phyloP scores from a whole-genome alignment of 2,113 vertebrate genomes.

The Pelecanoides urinatrix region DNA sequence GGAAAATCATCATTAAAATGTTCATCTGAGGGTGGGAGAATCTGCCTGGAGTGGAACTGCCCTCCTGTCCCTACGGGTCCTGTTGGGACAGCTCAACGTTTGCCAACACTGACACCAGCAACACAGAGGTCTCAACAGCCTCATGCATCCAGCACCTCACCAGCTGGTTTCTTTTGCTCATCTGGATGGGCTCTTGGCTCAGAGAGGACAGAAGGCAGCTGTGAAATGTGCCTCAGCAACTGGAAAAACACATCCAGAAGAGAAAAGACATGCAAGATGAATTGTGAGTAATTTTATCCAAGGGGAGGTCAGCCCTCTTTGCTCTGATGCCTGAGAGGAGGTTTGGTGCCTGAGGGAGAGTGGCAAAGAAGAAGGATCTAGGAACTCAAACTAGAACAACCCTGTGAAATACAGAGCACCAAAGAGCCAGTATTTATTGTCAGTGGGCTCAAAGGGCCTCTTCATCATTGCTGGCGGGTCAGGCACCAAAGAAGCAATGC shows the following conservation, averaged over 20 bases:
- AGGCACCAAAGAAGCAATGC: not conserved
- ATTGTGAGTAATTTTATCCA: not conserved
- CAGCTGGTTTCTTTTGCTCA: not conserved
- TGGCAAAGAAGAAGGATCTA: fast-evolving
- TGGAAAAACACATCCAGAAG: not conserved
- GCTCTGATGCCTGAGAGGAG: not conserved
- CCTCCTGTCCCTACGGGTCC: not conserved
- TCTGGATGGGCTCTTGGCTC: not conserved
- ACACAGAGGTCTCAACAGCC: not conserved
- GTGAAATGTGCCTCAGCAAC: not conserved
- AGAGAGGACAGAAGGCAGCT: not conserved
- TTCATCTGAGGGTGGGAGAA: not conserved
- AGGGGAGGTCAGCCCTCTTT: not conserved
- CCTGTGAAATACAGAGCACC: not conserved
- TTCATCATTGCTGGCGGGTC: not conserved
- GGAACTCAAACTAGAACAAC: not conserved
- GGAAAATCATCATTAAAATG: not conserved
- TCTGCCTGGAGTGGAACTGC: not conserved
- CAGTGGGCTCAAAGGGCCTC: not conserved
- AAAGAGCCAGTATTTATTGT: not conserved
- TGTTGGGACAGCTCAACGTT: not conserved
- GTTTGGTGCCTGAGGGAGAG: not conserved
- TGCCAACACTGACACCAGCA: not conserved
- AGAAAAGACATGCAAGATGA: not conserved
- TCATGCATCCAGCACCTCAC: fast-evolving